phyloP scores from a whole-genome alignment of 2,113 vertebrate genomes.

The Muntiacus muntjak region DNA sequence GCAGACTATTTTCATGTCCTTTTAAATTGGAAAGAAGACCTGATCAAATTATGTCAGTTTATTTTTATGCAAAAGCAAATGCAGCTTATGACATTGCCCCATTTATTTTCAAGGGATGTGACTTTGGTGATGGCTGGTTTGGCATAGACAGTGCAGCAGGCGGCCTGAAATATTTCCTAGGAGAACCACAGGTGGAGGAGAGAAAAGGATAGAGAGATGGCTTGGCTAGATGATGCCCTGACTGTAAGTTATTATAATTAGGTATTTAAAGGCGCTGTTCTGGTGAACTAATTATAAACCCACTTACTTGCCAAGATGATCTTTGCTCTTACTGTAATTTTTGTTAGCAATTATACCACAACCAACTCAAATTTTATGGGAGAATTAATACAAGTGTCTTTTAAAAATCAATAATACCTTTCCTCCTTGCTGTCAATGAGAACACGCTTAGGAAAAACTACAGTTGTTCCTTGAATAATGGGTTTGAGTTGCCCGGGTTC shows the following conservation, averaged over 20 bases:
- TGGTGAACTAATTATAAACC: background rate
- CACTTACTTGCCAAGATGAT: background rate
- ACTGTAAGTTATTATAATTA: background rate
- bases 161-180: background rate
- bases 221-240: background rate
- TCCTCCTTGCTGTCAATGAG: background rate
- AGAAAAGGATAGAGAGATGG: background rate
- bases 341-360: background rate
- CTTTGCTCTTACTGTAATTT: background rate
- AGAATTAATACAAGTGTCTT: background rate
- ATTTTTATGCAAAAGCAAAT: constrained; percentile 35
- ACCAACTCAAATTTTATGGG: background rate
- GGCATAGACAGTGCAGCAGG: background rate
- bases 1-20: background rate
- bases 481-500: background rate
- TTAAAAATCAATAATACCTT: background rate
- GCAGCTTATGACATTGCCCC: background rate
- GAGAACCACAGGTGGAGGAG: background rate
- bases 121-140: background rate
- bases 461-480: background rate
- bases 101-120: background rate
- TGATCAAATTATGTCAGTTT: background rate
- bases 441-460: background rate
- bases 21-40: background rate
- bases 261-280: background rate